These are phyloP conservation scores for Lepidocyrtoides sp. DNA, from an alignment of 2,888 invertebrate species.

Conservation along the genomic window DNA sequence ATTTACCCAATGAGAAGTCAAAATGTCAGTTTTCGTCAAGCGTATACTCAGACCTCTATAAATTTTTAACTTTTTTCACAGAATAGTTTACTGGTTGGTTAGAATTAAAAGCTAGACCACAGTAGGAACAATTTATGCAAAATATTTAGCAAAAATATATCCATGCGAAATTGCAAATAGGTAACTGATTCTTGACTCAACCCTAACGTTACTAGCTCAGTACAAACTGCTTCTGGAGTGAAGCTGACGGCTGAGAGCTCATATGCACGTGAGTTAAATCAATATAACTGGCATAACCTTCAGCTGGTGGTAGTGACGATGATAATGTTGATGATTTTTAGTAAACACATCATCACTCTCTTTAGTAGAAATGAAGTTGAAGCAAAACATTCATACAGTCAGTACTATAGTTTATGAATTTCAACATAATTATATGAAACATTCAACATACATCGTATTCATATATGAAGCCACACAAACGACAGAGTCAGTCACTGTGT, in stretches of 20 bases:
- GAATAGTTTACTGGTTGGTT: too few relatives aligned
- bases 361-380: background rate
- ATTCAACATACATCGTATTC: too few relatives aligned
- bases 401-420: background rate
- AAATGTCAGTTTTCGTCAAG: too few relatives aligned
- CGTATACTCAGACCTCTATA: too few relatives aligned
- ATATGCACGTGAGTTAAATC: constrained; percentile 15
- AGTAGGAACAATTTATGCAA: too few relatives aligned
- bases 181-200: too few relatives aligned
- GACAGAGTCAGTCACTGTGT: constrained; percentile 39
- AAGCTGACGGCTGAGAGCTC: background rate
- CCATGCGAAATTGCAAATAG: too few relatives aligned
- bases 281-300: constrained; percentile 55
- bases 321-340: background rate
- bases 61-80: too few relatives aligned
- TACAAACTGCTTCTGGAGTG: background rate
- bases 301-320: constrained; percentile 28
- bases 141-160: too few relatives aligned
- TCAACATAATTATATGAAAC: background rate
- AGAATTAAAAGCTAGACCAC: too few relatives aligned
- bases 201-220: too few relatives aligned
- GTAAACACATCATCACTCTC: background rate
- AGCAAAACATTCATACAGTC: background rate
- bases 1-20: too few relatives aligned
- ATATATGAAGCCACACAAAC: constrained; percentile 2